Evolutionary conservation across 2,113 vertebrate genomes (phyloP).

Genomic region (Hepsetus odoe): DNA sequence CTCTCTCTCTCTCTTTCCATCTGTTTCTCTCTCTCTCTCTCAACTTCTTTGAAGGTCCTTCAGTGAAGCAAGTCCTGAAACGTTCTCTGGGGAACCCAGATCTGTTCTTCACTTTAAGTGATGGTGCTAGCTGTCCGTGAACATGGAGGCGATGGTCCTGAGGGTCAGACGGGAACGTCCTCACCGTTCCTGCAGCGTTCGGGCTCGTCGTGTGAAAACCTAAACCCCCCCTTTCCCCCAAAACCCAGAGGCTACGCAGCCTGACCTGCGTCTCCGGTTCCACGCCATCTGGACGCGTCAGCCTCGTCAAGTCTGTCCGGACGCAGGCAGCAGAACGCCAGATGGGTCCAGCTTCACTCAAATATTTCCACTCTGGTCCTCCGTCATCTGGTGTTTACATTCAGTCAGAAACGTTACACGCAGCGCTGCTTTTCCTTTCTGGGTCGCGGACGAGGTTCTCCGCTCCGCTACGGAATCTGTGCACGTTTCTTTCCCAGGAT

Average conservation of each 20-base stretch:
- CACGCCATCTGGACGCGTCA: constrained; percentile 51
- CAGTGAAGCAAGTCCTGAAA: no score
- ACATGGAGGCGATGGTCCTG: no score
- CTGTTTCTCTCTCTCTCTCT: no score
- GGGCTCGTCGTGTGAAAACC: constrained; percentile 26
- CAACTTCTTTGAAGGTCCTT: no score
- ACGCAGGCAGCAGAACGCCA: constrained; percentile 44
- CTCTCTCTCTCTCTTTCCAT: no score
- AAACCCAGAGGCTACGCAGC: constrained; percentile 37
- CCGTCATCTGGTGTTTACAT: constrained; percentile 52
- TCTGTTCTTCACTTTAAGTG: no score
- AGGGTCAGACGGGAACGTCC: background rate
- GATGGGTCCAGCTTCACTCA: constrained; percentile 50
- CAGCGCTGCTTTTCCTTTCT: background rate
- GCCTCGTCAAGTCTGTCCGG: constrained; percentile 42
- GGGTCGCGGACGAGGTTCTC: no score
- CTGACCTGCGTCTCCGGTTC: constrained; percentile 41
- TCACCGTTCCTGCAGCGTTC: background rate
- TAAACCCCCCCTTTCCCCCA: background rate
- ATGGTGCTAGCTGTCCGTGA: no score
- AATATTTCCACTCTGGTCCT: constrained; percentile 40
- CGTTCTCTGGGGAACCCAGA: no score
- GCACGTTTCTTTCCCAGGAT: no score
- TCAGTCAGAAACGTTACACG: constrained; percentile 18
- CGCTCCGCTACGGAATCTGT: no score